Base-by-base conservation (phyloP, 2,797 vertebrate genomes). In the Danio jaintianensis region DNA sequence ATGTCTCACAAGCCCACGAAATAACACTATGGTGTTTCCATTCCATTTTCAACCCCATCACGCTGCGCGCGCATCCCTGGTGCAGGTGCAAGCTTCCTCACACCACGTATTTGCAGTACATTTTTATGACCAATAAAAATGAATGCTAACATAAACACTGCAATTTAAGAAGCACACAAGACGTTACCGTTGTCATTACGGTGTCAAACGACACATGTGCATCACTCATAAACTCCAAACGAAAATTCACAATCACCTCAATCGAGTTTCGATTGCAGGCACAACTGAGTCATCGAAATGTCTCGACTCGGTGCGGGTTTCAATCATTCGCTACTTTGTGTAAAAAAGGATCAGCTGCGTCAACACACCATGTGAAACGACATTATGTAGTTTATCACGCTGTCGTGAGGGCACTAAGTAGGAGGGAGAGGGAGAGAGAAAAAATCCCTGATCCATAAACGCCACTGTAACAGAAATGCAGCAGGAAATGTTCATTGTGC, bases 401-500 rank as follows among this genome's bases (percentile, higher is more conserved):
- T 45, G 82, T 56, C 73, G 68, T 55, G 66, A 70, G 50, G 43
- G 58, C 71, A 75, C 50, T n/a, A 74, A 40, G n/a, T 48, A 40
- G 61, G 1, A 42, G 16, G 29, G 29, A 29, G 29, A 29, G 29
- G 29, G 29, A 29, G 29, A 29, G 29, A n/a, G n/a, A 1, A 5
- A 9, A 50, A 11, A 43, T 48, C 22, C 29, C 52, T 16, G 11
- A 18, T 66, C 52, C 11, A 50, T 16, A 22, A 64, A 67, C 38
- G 20, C 67, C 43, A 48, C 43, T 53, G 18, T 67, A 67, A 3
- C 10, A 16, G 42, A 71, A 77, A 63, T 56, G 15, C 82, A 77
- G 81, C 50, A 78, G 76, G 81, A 68, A 73, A 45, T 50, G 76
- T 92, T 89, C 85, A 87, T 88, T 92, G 89, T 90, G 90, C 92